Percentiles rank a stretch among this genome's conserved stretches.
phyloP scores from a whole-genome alignment of 1,140 invertebrate species.

The Muscidifurax raptorellus region DNA sequence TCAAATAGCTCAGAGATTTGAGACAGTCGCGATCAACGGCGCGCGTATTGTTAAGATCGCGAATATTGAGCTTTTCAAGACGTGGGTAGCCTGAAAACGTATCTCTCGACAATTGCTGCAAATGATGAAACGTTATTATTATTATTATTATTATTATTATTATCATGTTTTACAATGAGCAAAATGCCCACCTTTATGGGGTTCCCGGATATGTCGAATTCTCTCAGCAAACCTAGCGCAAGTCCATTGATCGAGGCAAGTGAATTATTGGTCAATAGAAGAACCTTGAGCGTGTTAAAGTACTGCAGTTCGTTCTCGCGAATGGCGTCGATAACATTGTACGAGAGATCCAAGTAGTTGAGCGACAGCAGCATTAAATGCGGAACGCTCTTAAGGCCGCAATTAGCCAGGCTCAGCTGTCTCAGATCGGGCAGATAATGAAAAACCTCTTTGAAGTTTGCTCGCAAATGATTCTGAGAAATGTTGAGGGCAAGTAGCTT shows the following conservation, averaged over 20 bases:
- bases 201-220: slow-evolving; percentile 81
- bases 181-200: slow-evolving; percentile 81
- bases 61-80: slow-evolving; percentile 73
- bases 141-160: too few relatives aligned
- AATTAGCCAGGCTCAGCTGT: slow-evolving; percentile 83
- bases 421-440: slow-evolving; percentile 89
- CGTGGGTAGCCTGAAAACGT: slow-evolving; percentile 72
- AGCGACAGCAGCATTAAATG: slow-evolving; percentile 83
- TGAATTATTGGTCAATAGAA: slow-evolving; percentile 82
- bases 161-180: too few relatives aligned
- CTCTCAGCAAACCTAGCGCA: slow-evolving; percentile 77
- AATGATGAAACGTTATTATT: too few relatives aligned
- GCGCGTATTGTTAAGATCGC: slow-evolving; percentile 70
- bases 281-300: slow-evolving; percentile 79
- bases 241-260: slow-evolving; percentile 80
- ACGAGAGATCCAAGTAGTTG: slow-evolving; percentile 84
- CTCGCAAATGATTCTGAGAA: slow-evolving; percentile 86
- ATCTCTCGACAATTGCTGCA: slow-evolving; percentile 78
- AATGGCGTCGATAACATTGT: slow-evolving; percentile 81
- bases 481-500: slow-evolving; percentile 87
- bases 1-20: slow-evolving; percentile 78
- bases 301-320: slow-evolving; percentile 80
- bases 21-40: slow-evolving; percentile 81
- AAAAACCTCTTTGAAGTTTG: slow-evolving; percentile 93
- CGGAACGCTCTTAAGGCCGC: slow-evolving; percentile 85